A percentile compares a stretch with the other conserved stretches of the same genome.
phyloP scores from a whole-genome alignment of 2,113 vertebrate species.

The Lycaon pictus region DNA sequence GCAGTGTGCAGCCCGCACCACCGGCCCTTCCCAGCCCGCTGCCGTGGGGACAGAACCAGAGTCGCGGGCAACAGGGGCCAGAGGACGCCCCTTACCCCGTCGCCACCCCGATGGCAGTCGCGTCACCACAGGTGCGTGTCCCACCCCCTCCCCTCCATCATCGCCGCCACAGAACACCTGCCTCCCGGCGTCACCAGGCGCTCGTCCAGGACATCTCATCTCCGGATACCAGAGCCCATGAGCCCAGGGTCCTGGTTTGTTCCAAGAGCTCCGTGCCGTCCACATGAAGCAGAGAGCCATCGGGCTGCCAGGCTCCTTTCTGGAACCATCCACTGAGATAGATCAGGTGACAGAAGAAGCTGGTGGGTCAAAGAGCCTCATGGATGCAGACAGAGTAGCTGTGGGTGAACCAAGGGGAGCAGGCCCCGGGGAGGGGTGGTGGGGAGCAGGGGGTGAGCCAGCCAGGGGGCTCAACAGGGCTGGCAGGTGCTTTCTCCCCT shows the following conservation, averaged over 20 bases:
- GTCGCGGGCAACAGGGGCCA: not conserved
- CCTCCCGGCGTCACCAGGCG: fast-evolving
- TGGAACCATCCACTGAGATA: fast-evolving
- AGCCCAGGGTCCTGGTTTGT: not conserved
- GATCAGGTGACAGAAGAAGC: not conserved
- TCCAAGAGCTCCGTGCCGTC: not conserved
- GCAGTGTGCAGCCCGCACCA: fast-evolving
- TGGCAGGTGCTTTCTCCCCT: not conserved
- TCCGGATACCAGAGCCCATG: not conserved
- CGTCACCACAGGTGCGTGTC: fast-evolving
- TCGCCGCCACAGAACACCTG: no score
- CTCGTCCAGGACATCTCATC: not conserved
- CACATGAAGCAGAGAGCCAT: not conserved
- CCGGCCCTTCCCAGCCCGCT: not conserved
- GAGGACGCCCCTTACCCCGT: fast-evolving
- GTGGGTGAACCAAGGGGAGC: not conserved
- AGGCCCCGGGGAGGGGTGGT: not conserved
- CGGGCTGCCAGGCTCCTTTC: not conserved
- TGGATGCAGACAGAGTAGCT: not conserved
- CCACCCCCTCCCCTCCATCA: no score
- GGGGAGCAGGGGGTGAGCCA: not conserved
- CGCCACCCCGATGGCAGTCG: no score
- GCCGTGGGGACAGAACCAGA: not conserved
- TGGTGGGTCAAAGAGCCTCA: not conserved
- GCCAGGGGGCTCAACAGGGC: not conserved